A percentile compares a stretch with the other conserved stretches of the same genome.
phyloP scores from a whole-genome alignment of 2,113 vertebrate genomes.

The Machaerirhynchus nigripectus region DNA sequence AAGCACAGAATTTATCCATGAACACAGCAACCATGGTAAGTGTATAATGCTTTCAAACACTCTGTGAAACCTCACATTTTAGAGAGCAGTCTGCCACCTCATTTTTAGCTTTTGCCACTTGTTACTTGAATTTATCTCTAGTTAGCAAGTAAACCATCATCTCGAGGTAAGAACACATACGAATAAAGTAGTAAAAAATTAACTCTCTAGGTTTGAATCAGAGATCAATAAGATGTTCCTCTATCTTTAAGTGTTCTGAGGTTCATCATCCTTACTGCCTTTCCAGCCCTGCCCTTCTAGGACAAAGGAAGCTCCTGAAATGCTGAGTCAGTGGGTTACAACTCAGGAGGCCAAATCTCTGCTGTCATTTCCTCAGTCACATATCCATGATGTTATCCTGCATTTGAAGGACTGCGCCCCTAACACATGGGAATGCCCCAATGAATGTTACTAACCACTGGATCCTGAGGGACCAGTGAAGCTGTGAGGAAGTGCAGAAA shows the following conservation, averaged over 20 bases:
- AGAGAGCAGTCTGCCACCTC: background rate
- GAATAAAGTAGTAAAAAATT: background rate
- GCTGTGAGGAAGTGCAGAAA: background rate
- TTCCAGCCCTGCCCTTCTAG: background rate
- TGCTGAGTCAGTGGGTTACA: background rate
- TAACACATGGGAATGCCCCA: background rate
- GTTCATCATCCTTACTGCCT: background rate
- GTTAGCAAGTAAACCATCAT: background rate
- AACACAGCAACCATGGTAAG: background rate
- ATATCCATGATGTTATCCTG: background rate
- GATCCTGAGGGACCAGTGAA: background rate
- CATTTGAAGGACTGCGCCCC: background rate
- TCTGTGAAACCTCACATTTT: background rate
- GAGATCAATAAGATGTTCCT: background rate
- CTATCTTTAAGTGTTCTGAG: background rate
- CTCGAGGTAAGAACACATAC: conserved; percentile 2
- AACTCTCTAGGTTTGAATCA: background rate
- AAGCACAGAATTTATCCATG: background rate
- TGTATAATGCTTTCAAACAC: background rate
- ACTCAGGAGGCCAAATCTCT: background rate
- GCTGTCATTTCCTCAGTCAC: background rate
- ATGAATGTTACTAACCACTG: background rate
- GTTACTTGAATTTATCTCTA: background rate
- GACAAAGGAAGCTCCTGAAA: background rate
- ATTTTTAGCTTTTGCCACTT: background rate